Evolutionary conservation across 2,113 vertebrate genomes (phyloP).

Genomic region (Leptobrachium ailaonicum): DNA sequence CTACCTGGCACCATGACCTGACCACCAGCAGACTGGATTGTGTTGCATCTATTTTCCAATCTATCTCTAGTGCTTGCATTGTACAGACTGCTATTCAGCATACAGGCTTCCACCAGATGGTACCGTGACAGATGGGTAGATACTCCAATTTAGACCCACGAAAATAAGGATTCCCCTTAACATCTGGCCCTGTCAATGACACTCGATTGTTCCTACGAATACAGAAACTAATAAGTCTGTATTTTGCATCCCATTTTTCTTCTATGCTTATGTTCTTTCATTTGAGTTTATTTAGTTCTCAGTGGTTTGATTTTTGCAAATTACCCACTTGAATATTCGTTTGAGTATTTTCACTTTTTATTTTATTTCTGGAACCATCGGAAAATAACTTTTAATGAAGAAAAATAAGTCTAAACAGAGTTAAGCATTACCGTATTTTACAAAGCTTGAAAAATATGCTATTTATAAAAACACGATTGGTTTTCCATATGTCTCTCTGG

Average conservation of each 20-base stretch:
- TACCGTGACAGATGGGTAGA: too few species aligned
- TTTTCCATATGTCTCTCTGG: conserved; percentile 40
- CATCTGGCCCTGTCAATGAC: too few species aligned
- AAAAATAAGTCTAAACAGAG: conserved; percentile 15
- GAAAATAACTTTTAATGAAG: conserved; percentile 36
- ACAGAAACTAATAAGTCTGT: background rate
- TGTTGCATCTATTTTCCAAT: too few species aligned
- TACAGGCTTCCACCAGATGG: too few species aligned
- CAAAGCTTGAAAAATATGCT: conserved; percentile 33
- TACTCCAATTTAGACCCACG: too few species aligned
- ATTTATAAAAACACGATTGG: conserved; percentile 38
- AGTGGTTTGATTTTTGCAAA: background rate
- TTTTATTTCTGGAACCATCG: conserved; percentile 12
- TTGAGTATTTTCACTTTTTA: background rate
- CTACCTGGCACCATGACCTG: too few species aligned
- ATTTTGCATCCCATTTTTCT: background rate
- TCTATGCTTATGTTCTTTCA: background rate
- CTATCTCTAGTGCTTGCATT: too few species aligned
- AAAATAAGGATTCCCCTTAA: too few species aligned
- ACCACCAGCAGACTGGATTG: too few species aligned
- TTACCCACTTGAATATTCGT: background rate
- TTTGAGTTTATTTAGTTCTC: background rate
- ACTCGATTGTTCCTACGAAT: too few species aligned
- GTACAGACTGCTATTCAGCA: too few species aligned
- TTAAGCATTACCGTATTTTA: conserved; percentile 33